Evolutionary conservation across 1,140 invertebrate species (phyloP).

Genomic region (Dolichoris vasculosae): DNA sequence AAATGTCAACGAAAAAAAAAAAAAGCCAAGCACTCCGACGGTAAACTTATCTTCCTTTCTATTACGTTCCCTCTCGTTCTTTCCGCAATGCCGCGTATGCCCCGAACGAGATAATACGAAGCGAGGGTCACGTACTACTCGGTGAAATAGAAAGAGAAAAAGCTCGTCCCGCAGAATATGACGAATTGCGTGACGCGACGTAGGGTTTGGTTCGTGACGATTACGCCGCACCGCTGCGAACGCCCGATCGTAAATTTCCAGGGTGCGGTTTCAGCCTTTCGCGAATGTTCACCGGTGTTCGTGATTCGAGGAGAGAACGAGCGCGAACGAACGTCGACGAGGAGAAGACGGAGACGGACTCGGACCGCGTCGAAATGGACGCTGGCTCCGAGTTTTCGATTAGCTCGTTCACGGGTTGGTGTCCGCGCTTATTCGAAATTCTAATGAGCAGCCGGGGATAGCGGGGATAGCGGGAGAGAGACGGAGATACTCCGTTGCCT

Average conservation of each 20-base stretch:
- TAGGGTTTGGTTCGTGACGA: constrained; percentile 27
- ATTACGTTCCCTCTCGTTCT: background rate
- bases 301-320: background rate
- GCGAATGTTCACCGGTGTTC: background rate
- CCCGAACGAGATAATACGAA: constrained; percentile 6
- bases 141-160: background rate
- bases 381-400: constrained; percentile 16
- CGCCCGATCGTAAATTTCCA: constrained; percentile 32
- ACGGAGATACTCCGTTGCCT: too few species aligned
- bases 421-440: background rate
- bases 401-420: background rate
- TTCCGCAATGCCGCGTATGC: background rate
- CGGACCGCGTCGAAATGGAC: background rate
- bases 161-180: constrained; percentile 34
- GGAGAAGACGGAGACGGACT: background rate
- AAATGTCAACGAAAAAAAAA: constrained; percentile 1
- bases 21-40: background rate
- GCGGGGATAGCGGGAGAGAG: background rate
- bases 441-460: background rate
- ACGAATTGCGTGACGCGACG: constrained; percentile 34
- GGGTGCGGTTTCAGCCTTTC: background rate
- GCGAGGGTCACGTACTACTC: background rate
- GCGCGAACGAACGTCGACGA: background rate
- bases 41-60: constrained; percentile 10
- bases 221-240: constrained; percentile 10